These are phyloP conservation scores for Scylla paramamosain DNA, from an alignment of 1,140 invertebrate genomes.

Conservation along the genomic window DNA sequence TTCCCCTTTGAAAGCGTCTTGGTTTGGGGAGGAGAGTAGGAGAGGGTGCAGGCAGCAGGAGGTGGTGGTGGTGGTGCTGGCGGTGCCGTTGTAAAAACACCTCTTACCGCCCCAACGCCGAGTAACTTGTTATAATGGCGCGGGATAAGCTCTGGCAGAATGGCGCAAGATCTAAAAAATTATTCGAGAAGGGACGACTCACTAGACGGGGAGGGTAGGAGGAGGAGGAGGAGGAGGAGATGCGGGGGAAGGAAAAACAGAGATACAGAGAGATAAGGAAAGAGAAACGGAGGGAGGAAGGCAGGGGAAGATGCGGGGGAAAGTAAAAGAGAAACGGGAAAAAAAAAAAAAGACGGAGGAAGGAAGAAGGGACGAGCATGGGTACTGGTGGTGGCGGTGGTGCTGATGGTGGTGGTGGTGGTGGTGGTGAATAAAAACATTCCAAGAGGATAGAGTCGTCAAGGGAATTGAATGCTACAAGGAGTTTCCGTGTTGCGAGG, in stretches of 20 bases:
- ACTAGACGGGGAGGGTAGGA: no score
- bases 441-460: slow-evolving; percentile 1
- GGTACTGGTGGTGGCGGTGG: background rate
- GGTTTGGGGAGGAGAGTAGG: no score
- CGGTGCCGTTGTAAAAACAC: background rate
- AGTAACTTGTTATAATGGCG: background rate
- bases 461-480: slow-evolving; percentile 13
- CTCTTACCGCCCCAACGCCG: background rate
- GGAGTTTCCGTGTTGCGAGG: background rate
- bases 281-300: background rate
- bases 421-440: slow-evolving; percentile 14
- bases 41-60: no score
- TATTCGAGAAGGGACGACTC: background rate
- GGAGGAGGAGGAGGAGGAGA: no score
- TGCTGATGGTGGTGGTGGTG: background rate
- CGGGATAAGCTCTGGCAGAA: background rate
- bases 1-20: background rate
- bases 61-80: no score
- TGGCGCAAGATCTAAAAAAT: background rate
- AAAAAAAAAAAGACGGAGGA: no score
- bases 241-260: no score
- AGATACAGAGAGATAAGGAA: no score
- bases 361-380: no score
- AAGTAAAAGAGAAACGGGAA: background rate
- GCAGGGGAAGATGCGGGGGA: background rate